Evolutionary conservation across 2,113 vertebrate species (phyloP).

Genomic region (Indicator indicator): DNA sequence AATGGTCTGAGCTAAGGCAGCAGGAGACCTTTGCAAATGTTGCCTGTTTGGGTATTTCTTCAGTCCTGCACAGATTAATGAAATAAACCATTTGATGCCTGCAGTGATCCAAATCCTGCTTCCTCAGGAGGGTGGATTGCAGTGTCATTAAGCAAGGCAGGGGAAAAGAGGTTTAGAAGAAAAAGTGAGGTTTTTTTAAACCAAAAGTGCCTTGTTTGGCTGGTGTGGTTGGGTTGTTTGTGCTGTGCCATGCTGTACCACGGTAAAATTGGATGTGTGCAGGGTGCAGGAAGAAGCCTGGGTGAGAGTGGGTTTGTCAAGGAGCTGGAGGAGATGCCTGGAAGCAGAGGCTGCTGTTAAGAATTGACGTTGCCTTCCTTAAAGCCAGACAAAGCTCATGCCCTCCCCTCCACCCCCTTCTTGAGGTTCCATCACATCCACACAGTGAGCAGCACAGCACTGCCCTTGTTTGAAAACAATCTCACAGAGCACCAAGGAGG

Average conservation of each 20-base stretch:
- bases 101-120: neutral
- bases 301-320: conserved; percentile 2
- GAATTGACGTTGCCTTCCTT: neutral
- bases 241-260: neutral
- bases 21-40: neutral
- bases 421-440: conserved; percentile 30
- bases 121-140: neutral
- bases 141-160: neutral
- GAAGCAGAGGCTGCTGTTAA: neutral
- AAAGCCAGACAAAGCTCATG: neutral
- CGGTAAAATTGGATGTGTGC: neutral
- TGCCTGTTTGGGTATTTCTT: neutral
- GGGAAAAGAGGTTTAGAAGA: neutral
- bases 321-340: neutral
- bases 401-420: neutral
- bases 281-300: neutral
- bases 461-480: conserved; percentile 32
- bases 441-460: neutral
- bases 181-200: neutral
- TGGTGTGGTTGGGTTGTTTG: neutral
- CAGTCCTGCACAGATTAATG: neutral
- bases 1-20: neutral
- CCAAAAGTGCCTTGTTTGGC: neutral
- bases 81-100: neutral
- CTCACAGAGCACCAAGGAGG: conserved; percentile 26